Conservation (phyloP, 2,797 vertebrate genomes). For the Cryptoprocta ferox region DNA sequence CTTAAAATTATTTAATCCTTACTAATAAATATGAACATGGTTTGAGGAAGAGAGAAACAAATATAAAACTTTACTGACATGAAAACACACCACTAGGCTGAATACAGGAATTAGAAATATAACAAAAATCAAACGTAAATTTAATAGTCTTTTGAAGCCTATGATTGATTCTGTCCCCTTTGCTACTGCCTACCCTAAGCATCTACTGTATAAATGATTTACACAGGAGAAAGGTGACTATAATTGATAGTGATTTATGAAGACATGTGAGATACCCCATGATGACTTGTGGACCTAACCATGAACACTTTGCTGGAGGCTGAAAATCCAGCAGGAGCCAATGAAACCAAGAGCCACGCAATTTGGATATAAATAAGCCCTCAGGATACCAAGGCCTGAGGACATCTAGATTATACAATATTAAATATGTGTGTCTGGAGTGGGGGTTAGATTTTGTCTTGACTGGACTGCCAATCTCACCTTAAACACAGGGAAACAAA, state of each 20-base stretch:
- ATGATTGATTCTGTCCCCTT: not conserved
- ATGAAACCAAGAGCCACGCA: not conserved
- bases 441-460: not conserved
- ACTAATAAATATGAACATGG: not conserved
- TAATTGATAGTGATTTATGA: conserved; percentile 13
- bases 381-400: conserved; percentile 2
- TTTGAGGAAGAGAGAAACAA: conserved; percentile 16
- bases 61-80: not conserved
- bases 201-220: conserved; percentile 2
- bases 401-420: conserved; percentile 14
- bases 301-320: not conserved
- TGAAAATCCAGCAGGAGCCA: conserved; percentile 13
- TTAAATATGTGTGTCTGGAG: not conserved
- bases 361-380: conserved; percentile 2
- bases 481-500: conserved; percentile 46
- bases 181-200: not conserved
- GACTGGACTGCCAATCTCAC: not conserved
- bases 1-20: not conserved
- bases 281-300: not conserved
- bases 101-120: conserved; percentile 27
- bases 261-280: not conserved
- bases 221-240: not conserved
- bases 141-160: not conserved
- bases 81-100: not conserved
- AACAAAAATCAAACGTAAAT: conserved; percentile 44